Conservation (phyloP, 1,140 invertebrate species). For the Papilio aristodemus region DNA sequence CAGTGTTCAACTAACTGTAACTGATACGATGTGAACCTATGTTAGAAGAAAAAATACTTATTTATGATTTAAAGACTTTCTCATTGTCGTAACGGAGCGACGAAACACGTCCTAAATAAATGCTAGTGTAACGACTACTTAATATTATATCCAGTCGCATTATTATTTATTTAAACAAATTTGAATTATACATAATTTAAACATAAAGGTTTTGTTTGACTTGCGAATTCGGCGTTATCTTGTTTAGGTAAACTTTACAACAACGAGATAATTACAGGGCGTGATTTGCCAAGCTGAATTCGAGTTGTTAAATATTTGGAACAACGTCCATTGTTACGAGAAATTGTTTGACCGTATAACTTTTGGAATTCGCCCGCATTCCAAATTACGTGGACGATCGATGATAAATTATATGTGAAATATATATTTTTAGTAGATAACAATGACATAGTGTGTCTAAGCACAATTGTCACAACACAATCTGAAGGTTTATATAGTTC, state of each 20-base stretch:
- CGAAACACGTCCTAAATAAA: too few relatives aligned
- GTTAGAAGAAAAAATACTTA: too few relatives aligned
- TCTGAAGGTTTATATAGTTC: too few relatives aligned
- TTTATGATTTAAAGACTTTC: too few relatives aligned
- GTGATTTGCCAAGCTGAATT: constrained; percentile 11
- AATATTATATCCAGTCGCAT: too few relatives aligned
- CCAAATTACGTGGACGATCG: neutral
- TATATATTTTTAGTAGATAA: too few relatives aligned
- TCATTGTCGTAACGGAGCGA: too few relatives aligned
- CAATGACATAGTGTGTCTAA: too few relatives aligned
- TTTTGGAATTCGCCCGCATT: constrained; percentile 7
- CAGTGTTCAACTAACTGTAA: neutral
- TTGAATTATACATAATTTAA: neutral
- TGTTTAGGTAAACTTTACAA: constrained; percentile 11
- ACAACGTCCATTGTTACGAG: constrained; percentile 8
- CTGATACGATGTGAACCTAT: neutral
- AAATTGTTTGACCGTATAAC: constrained; percentile 19
- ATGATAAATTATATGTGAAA: neutral
- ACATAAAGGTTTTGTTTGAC: neutral
- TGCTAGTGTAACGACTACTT: too few relatives aligned
- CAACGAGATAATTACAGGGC: constrained; percentile 13
- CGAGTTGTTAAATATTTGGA: constrained; percentile 1
- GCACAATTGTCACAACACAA: too few relatives aligned
- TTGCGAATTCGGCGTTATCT: neutral
- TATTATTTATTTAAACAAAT: too few relatives aligned